A percentile compares a stretch with the other conserved stretches of the same genome.
Evolutionary conservation across 2,113 vertebrate genomes (phyloP).

Genomic region (Nothocercus julius): DNA sequence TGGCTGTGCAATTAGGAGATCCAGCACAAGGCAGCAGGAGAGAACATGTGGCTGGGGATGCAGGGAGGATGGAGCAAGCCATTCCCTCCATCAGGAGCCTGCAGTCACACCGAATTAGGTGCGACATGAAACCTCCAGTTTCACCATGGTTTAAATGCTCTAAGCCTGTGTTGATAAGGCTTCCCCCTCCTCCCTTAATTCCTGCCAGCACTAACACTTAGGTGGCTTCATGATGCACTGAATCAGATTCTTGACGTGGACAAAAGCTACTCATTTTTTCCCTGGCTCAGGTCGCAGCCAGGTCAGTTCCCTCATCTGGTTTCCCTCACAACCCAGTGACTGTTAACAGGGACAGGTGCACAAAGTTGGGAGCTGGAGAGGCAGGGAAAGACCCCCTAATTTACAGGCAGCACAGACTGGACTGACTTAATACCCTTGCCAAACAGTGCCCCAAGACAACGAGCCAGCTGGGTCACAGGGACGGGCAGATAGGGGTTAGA

Average conservation of each 20-base stretch:
- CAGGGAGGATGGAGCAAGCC: background rate
- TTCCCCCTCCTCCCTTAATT: background rate
- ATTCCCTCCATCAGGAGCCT: background rate
- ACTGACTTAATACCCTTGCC: background rate
- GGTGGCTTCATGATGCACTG: background rate
- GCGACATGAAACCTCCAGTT: background rate
- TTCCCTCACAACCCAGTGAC: background rate
- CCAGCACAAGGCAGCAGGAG: background rate
- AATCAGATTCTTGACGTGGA: background rate
- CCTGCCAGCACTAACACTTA: background rate
- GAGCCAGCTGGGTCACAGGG: rapidly evolving
- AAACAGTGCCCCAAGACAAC: background rate
- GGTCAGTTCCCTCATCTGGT: background rate
- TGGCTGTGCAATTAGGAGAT: background rate
- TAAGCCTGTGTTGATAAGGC: background rate
- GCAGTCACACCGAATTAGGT: background rate
- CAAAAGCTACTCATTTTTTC: background rate
- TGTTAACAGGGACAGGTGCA: background rate
- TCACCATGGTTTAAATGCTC: background rate
- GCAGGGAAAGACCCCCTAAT: background rate
- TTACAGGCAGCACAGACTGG: background rate
- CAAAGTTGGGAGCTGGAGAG: background rate
- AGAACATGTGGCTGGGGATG: background rate
- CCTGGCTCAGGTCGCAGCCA: background rate
- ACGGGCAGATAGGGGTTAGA: background rate